Evolutionary conservation across 2,888 invertebrate genomes (phyloP).

Genomic region (Bembecia ichneumoniformis): DNA sequence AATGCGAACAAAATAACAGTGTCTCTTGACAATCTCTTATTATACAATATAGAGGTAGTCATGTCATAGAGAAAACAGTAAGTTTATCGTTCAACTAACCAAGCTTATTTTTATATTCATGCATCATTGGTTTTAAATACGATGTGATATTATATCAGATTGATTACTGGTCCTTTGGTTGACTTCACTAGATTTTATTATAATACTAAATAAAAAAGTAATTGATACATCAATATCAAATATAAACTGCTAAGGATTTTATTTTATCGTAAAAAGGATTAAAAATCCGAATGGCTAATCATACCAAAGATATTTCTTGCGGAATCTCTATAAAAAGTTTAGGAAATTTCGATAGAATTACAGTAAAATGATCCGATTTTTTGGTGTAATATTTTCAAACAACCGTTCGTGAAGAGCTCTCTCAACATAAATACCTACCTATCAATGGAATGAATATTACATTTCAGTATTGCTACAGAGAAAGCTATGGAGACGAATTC

Average conservation of each 20-base stretch:
- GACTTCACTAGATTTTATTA: no score
- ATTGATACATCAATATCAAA: no score
- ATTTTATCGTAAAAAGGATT: neutral
- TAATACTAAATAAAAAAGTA: no score
- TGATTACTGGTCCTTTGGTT: no score
- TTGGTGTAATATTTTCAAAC: slow-evolving; percentile 20
- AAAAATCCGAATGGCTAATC: neutral
- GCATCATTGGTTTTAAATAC: no score
- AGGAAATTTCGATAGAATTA: no score
- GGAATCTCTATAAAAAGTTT: neutral
- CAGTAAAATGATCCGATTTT: slow-evolving; percentile 21
- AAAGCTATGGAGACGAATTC: slow-evolving; percentile 24
- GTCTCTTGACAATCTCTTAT: no score
- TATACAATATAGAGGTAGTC: neutral
- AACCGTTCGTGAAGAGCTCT: slow-evolving; percentile 20
- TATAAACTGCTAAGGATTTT: neutral
- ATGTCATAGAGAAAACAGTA: no score
- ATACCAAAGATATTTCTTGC: neutral
- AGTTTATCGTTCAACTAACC: no score
- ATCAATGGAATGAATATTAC: slow-evolving; percentile 57
- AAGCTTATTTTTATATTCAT: no score
- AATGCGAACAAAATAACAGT: neutral
- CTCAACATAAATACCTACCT: slow-evolving; percentile 49
- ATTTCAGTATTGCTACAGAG: slow-evolving; percentile 44
- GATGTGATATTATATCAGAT: no score